Base-by-base conservation (phyloP, 64 coral and sea anemone species). In the Actinia equina region DNA sequence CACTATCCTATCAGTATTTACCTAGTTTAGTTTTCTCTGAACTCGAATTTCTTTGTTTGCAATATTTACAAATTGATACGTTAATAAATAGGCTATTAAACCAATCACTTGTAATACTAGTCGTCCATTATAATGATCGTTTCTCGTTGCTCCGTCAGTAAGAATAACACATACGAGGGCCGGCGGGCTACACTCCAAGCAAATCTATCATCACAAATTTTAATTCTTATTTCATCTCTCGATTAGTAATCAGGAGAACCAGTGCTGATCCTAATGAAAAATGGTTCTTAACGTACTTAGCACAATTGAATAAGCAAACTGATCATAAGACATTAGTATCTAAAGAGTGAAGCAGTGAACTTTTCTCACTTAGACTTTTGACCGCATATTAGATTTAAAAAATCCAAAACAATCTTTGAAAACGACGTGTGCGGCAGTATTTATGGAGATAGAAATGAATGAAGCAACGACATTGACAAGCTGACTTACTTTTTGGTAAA, bases 401-500 rank as follows among this genome's bases (percentile, higher is more conserved):
- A 8, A 49, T 49, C 46, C 46, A 49, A 37, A 37, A 49, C 46
- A 49, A 60, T 17, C 59, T 60, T 60, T 60, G 3, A 60, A 60
- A 60, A 60, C 17, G 59, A 19, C 15, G 15, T 49, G 46, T 8
- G 46, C 30, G 30, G 30, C 46, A 49, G 7, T 6, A 8, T 49
- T 49, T 49, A 49, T 49, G 46, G 4, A 8, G 18, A 60, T 18
- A 60, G 59, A 60, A 19, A 18, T 18, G 30, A 65, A 6, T 25
- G n/a, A 23, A 23, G 7, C 5, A 65, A 65, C 22, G n/a, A 65
- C 15, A 18, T 18, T 60, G 59, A 23, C 62, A 3, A 10, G 20
- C 49, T 49, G 45, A 92, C 90, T 92, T 87, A 92, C 90, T 80
- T 92, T 92, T 92, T 19, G 90, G 85, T 6, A 92, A 77, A 71